phyloP scores from a whole-genome alignment of 2,888 invertebrate genomes.

The Dermolepida albohirtum region DNA sequence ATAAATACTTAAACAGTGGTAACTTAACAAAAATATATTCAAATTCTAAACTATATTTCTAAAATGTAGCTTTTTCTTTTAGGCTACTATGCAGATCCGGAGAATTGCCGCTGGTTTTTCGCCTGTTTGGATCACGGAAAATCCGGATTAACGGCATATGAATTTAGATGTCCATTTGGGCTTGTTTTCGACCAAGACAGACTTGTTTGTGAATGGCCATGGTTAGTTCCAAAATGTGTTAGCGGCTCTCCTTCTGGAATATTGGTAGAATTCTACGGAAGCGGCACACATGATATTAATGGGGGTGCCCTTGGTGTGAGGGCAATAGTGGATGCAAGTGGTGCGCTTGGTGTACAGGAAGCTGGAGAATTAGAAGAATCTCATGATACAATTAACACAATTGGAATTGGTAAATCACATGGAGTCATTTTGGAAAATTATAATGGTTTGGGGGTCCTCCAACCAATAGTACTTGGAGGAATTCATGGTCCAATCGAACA shows the following conservation, averaged over 20 bases:
- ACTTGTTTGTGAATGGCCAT: conserved; percentile 83
- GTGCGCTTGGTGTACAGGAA: not conserved
- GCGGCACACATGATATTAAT: conserved; percentile 26
- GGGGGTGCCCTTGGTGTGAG: conserved; percentile 19
- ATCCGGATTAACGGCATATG: conserved; percentile 75
- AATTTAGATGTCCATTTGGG: conserved; percentile 85
- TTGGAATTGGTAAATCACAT: not conserved
- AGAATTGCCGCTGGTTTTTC: conserved; percentile 87
- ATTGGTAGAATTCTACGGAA: conserved; percentile 42
- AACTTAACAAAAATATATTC: too few species aligned
- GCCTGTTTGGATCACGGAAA: conserved; percentile 81
- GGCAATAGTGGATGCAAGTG: conserved; percentile 1
- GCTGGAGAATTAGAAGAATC: too few species aligned
- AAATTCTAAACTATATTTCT: too few species aligned
- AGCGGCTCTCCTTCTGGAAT: conserved; percentile 59
- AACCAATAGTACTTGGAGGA: conserved; percentile 57
- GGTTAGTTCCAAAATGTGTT: conserved; percentile 72
- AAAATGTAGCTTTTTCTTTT: conserved; percentile 47
- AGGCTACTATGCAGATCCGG: conserved; percentile 85
- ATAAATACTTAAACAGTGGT: too few species aligned
- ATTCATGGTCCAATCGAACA: conserved; percentile 55
- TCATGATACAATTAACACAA: not conserved
- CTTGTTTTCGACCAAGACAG: conserved; percentile 79
- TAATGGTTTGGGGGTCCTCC: conserved; percentile 59
- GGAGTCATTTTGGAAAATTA: conserved; percentile 55